Evolutionary conservation across 1,140 invertebrate species (phyloP).

Genomic region (Anadara kagoshimensis): DNA sequence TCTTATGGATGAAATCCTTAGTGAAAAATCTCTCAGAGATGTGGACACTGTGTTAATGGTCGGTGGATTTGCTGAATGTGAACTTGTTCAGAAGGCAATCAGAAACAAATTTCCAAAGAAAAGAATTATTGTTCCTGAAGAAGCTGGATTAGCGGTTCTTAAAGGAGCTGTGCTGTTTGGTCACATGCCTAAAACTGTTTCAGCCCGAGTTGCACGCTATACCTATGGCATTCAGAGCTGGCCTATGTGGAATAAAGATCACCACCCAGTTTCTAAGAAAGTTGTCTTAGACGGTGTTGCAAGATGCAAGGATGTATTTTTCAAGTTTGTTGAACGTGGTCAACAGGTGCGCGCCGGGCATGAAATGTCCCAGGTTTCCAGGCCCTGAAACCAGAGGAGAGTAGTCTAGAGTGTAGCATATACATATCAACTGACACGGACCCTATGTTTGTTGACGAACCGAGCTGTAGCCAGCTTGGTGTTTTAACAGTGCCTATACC

Average conservation of each 20-base stretch:
- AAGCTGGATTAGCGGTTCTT: slow-evolving; percentile 29
- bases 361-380: slow-evolving; percentile 27
- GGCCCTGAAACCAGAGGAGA: slow-evolving; percentile 23
- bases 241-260: slow-evolving; percentile 14
- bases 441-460: slow-evolving; percentile 19
- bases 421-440: slow-evolving; percentile 20
- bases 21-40: background rate
- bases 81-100: slow-evolving; percentile 20
- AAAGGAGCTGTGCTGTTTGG: slow-evolving; percentile 35
- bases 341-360: slow-evolving; percentile 12
- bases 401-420: slow-evolving; percentile 26
- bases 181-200: slow-evolving; percentile 14
- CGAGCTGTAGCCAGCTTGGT: slow-evolving; percentile 16
- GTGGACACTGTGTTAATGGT: slow-evolving; percentile 29
- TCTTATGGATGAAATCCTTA: slow-evolving; percentile 15
- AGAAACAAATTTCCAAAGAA: background rate
- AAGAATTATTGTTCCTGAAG: slow-evolving; percentile 32
- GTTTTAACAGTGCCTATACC: slow-evolving; percentile 25
- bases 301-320: slow-evolving; percentile 33
- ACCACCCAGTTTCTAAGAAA: slow-evolving; percentile 22
- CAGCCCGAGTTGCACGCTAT: slow-evolving; percentile 5
- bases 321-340: slow-evolving; percentile 28
- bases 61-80: slow-evolving; percentile 34
- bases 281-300: slow-evolving; percentile 23
- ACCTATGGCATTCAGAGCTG: slow-evolving; percentile 36